Conservation (phyloP, 2,888 invertebrate species). For the Megastigmus dorsalis region DNA sequence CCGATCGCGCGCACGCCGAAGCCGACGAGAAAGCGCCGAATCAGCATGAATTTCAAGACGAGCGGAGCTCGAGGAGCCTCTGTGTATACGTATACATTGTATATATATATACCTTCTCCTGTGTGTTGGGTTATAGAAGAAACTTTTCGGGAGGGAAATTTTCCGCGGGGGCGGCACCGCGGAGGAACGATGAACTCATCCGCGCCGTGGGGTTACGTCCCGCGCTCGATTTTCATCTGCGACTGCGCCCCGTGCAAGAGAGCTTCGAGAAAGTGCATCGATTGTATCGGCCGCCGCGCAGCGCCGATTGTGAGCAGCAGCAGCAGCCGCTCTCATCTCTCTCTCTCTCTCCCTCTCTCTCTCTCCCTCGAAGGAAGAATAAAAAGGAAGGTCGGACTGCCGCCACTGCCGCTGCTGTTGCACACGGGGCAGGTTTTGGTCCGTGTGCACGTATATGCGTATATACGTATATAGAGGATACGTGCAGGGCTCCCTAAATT, state of each 20-base stretch:
- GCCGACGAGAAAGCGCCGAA: slow-evolving; percentile 29
- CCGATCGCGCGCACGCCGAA: slow-evolving; percentile 7
- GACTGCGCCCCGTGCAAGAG: background rate
- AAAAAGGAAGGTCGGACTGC: slow-evolving; percentile 8
- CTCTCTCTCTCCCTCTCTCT: too few species aligned
- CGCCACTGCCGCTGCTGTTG: background rate
- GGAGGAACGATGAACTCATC: slow-evolving; percentile 11
- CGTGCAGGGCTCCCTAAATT: slow-evolving; percentile 47
- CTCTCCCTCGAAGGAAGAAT: slow-evolving; percentile 1
- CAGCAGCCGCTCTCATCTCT: too few species aligned
- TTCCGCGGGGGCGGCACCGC: background rate
- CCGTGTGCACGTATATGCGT: background rate
- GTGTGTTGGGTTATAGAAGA: too few species aligned
- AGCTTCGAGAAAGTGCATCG: background rate
- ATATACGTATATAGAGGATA: background rate
- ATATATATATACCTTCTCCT: too few species aligned
- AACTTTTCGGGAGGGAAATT: too few species aligned
- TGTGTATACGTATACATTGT: too few species aligned
- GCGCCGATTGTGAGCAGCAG: background rate
- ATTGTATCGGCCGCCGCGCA: slow-evolving; percentile 18
- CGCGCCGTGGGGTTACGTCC: too few species aligned
- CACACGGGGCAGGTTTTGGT: slow-evolving; percentile 25
- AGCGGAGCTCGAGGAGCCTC: too few species aligned
- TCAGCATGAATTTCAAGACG: slow-evolving; percentile 10
- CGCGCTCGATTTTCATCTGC: slow-evolving; percentile 15